A percentile compares a stretch with the other conserved stretches of the same genome.
phyloP scores from a whole-genome alignment of 2,113 vertebrate genomes.

The Equus quagga region DNA sequence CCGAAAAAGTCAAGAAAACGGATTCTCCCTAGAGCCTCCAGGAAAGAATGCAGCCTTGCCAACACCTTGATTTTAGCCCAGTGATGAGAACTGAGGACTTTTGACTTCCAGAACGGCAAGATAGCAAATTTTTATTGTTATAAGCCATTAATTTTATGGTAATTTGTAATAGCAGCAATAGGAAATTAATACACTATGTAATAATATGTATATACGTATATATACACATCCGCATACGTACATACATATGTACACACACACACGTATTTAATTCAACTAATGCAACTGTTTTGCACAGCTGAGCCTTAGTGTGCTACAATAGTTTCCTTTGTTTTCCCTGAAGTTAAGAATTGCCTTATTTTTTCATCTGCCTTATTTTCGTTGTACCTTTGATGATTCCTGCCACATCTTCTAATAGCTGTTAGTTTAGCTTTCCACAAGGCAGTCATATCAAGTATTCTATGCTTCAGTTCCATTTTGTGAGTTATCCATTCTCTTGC shows the following conservation, averaged over 20 bases:
- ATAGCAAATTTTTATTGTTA: conserved; percentile 4
- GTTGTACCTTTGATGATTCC: neutral
- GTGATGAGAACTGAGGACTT: neutral
- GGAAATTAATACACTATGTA: neutral
- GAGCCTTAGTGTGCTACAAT: neutral
- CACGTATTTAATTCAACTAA: neutral
- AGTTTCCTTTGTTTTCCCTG: neutral
- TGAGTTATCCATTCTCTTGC: neutral
- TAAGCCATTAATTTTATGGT: neutral
- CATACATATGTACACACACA: neutral
- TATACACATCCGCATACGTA: neutral
- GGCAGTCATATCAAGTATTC: neutral
- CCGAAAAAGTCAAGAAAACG: neutral
- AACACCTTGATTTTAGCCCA: neutral
- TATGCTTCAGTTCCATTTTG: neutral
- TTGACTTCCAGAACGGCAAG: neutral
- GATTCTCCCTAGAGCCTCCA: neutral
- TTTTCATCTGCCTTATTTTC: neutral
- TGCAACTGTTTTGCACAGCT: neutral
- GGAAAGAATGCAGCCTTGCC: neutral
- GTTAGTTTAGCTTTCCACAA: neutral
- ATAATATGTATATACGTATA: neutral
- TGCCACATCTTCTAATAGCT: neutral
- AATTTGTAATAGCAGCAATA: neutral
- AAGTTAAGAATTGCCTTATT: neutral